Percentiles rank a stretch among this genome's conserved stretches.
These are phyloP conservation scores for Schizothorax lantsangensis DNA, from an alignment of 2,797 vertebrate species.

Conservation along the genomic window DNA sequence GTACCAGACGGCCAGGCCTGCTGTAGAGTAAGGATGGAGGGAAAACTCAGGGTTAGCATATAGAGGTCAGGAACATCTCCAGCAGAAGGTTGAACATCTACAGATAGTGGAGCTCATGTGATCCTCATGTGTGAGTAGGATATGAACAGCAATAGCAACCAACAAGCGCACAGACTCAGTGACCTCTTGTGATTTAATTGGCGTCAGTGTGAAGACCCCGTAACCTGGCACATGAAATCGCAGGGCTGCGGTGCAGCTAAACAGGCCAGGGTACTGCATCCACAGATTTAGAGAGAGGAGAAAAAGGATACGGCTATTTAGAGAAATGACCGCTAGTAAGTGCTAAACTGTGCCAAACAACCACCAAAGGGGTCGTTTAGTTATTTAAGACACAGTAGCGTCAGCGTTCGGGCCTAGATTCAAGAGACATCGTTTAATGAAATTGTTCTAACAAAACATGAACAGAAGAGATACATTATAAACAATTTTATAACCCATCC, in stretches of 20 bases:
- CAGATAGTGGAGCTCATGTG: background rate
- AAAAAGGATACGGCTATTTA: conserved; percentile 61
- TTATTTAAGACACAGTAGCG: conserved; percentile 34
- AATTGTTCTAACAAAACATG: background rate
- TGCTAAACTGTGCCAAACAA: conserved; percentile 58
- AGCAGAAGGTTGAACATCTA: conserved; percentile 11
- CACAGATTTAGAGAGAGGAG: conserved; percentile 53
- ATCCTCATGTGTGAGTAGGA: background rate
- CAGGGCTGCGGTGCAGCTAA: conserved; percentile 25
- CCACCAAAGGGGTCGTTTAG: conserved; percentile 56
- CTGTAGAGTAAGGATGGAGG: conserved; percentile 69
- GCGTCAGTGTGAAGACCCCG: background rate
- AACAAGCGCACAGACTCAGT: background rate
- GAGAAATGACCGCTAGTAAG: conserved; percentile 56
- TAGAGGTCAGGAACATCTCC: background rate
- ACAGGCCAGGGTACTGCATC: conserved; percentile 44
- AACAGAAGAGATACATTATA: background rate
- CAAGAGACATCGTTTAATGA: background rate
- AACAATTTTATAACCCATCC: background rate
- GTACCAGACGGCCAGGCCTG: conserved; percentile 97
- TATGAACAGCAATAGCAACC: background rate
- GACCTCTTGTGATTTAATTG: conserved; percentile 7
- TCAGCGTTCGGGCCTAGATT: conserved; percentile 20
- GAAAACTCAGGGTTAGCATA: background rate
- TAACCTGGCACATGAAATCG: conserved; percentile 16